Percentiles rank a stretch among this genome's conserved stretches.
Conservation (phyloP, 1,140 invertebrate genomes). For the Saccostrea glomerata region DNA sequence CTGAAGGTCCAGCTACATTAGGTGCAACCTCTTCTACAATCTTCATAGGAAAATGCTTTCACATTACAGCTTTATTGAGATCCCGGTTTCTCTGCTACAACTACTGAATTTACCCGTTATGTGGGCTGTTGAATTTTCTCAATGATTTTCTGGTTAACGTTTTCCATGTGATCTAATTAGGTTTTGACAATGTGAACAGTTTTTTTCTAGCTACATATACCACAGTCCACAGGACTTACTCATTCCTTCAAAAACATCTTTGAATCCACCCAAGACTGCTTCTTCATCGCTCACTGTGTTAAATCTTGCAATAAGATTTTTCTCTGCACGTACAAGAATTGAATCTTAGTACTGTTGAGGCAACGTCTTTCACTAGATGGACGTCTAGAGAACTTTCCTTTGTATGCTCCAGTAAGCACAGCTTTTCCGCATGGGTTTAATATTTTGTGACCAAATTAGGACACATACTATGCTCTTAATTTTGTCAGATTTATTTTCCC, state of each 20-base stretch:
- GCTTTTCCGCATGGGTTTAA: too few relatives aligned
- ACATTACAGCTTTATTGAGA: slow-evolving; percentile 47
- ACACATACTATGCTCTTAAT: too few relatives aligned
- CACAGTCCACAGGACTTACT: not conserved
- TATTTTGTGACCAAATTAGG: too few relatives aligned
- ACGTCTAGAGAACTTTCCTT: too few relatives aligned
- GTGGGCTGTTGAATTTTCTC: too few relatives aligned
- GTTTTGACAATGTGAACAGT: not conserved
- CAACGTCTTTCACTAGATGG: too few relatives aligned
- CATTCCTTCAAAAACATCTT: slow-evolving; percentile 17
- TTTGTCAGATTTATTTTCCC: too few relatives aligned
- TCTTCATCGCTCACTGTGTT: not conserved
- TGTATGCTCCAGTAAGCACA: too few relatives aligned
- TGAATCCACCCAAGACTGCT: not conserved
- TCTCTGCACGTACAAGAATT: too few relatives aligned
- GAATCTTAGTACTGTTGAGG: too few relatives aligned
- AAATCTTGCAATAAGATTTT: too few relatives aligned
- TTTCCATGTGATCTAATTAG: not conserved
- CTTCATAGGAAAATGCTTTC: slow-evolving; percentile 49
- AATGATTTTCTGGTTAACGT: not conserved
- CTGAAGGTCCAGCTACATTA: too few relatives aligned
- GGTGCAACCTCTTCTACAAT: slow-evolving; percentile 39
- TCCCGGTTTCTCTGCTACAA: slow-evolving; percentile 37
- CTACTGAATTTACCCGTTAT: slow-evolving; percentile 47
- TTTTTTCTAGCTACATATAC: not conserved